Conservation (phyloP, 2,888 invertebrate genomes). For the Tinea trinotella region DNA sequence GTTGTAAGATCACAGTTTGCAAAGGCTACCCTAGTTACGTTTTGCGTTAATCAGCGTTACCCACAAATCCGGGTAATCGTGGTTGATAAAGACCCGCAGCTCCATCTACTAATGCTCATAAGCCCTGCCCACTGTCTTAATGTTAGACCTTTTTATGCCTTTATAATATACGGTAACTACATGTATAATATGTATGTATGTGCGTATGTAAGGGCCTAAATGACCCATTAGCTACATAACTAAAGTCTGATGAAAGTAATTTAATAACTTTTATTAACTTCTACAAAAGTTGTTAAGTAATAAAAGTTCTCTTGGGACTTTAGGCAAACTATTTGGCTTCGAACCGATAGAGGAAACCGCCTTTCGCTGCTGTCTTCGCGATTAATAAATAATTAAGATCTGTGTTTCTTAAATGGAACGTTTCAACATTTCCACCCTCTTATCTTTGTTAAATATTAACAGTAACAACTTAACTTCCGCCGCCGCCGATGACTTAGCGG, state of each 20-base stretch:
- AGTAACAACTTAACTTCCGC: background rate
- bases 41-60: background rate
- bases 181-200: background rate
- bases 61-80: background rate
- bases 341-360: background rate
- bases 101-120: too few relatives aligned
- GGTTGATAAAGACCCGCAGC: background rate
- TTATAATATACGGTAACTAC: background rate
- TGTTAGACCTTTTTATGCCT: background rate
- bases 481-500: background rate
- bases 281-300: background rate
- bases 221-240: background rate
- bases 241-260: background rate
- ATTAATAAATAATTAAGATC: slow-evolving; percentile 3
- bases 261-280: slow-evolving; percentile 13
- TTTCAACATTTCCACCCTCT: background rate
- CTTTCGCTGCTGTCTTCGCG: background rate
- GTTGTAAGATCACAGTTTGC: too few relatives aligned
- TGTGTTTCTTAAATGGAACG: background rate
- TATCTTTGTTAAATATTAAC: slow-evolving; percentile 2
- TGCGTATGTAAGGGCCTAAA: background rate
- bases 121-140: background rate
- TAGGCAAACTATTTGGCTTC: slow-evolving; percentile 2
- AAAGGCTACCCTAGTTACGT: background rate
- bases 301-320: slow-evolving; percentile 8